Base-by-base conservation (phyloP, 2,888 invertebrate genomes). In the Pyrgus malvae region DNA sequence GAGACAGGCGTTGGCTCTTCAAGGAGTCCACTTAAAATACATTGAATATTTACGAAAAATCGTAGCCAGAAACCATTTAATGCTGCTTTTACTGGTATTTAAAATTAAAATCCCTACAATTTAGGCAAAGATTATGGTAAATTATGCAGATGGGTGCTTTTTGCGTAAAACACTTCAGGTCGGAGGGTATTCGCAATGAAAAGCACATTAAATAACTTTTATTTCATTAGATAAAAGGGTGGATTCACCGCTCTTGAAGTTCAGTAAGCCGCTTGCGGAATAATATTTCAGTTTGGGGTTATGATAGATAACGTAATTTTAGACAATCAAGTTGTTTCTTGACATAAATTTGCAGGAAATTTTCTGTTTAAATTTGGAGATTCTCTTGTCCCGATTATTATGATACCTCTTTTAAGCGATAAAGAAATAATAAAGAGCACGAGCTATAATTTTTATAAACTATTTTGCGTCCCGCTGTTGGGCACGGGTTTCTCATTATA, bases 81-180 rank as follows among this genome's bases (percentile, higher is more conserved):
- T 68, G 69, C 70, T 65, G 65, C 74, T 72, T 77, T 76, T 69
- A 68, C 62, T 67, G 66, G 68, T 75, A 84, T 85, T 85, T 85
- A 73, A 85, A 83, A 81, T 86, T 82, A 81, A 86, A 86, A 85
- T 83, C 73, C 67, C 68, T 76, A 76, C 76, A 81, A 80, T 82
- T 80, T 70, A 82, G 81, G 80, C 78, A 77, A 76, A 85, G 80
- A 80, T 78, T 83, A 86, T 86, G 85, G 68, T 77, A 84, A 86
- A 68, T 76, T 79, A 87, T 88, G 83, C 70, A 83, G 76, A 87
- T 84, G 69, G 70, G 67, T 69, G 73, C 74, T 82, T 80, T 80
- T 78, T 74, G 65, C 61, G 60, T 64, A 56, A 63, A 69, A 67
- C 59, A 62, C 59, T 64, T 50, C 64, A 65, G 64, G 61, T 66